phyloP scores from a whole-genome alignment of 2,888 invertebrate genomes.

The Monoplex corrugatus region DNA sequence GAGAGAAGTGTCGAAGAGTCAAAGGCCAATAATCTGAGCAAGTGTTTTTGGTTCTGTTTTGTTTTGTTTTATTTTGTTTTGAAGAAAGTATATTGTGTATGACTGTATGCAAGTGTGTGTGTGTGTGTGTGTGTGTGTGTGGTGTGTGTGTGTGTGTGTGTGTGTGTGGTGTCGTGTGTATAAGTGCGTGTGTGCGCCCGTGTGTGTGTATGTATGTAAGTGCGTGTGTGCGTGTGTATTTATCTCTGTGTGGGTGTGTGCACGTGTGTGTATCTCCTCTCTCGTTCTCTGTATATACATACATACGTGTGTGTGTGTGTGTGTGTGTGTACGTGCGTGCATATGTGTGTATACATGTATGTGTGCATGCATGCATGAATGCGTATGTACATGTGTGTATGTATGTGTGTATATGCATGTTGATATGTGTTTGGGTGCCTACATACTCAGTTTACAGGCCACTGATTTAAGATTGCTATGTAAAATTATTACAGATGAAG shows the following conservation, averaged over 20 bases:
- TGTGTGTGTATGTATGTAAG: not conserved
- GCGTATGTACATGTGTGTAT: not conserved
- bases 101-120: too few species aligned
- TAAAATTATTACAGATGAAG: too few species aligned
- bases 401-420: not conserved
- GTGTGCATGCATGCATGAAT: not conserved
- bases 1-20: slow-evolving; percentile 69
- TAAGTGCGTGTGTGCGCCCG: too few species aligned
- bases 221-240: not conserved
- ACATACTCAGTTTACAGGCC: too few species aligned
- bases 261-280: not conserved
- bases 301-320: not conserved
- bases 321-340: not conserved
- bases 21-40: slow-evolving; percentile 14
- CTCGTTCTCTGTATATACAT: too few species aligned
- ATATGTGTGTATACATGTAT: not conserved
- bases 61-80: too few species aligned
- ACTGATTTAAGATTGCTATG: too few species aligned
- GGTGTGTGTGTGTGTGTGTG: too few species aligned
- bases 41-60: slow-evolving; percentile 14
- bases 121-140: too few species aligned
- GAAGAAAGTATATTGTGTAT: too few species aligned
- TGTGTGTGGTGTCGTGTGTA: too few species aligned
- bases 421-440: not conserved
- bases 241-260: slow-evolving; percentile 24